Evolutionary conservation across 2,797 vertebrate species (phyloP), one percentile per base, ranked within the genome.

Genomic region (Neosilurus mollespiculum): DNA sequence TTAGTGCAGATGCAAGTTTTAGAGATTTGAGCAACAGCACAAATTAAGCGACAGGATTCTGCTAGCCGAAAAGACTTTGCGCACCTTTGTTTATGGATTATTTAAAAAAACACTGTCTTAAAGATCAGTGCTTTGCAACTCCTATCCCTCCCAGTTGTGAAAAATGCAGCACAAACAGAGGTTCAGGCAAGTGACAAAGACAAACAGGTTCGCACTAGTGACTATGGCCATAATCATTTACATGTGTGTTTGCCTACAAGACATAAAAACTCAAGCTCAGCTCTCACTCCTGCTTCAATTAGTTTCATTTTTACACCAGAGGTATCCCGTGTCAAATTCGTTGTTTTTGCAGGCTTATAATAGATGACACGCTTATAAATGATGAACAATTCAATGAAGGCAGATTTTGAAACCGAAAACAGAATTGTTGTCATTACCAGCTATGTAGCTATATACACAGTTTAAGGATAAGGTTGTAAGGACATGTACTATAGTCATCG

Each of bases 241-340:
- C 76, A 78, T 78, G 37, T n/a, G 22, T 7, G 34, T 78, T 78
- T 64, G 76, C 59, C 76, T 78, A 64, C 37, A 64, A 62, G 76
- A 78, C 76, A 62, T n/a, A 7, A 77, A 77, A 59, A 78, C 58
- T 54, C 20, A 18, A 37, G 26, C 22, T 16, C 72, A 24, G 6
- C 53, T 72, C 49, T 76, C 54, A 6, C 53, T 20, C 24, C 54
- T 59, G 18, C 54, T 76, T 58, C 72, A 59, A 26, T 37, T 76
- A 53, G 72, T 76, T 76, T 34, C 72, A 22, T 76, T 76, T 34
- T 2, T 76, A 16, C 2, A 43, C 37, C 6, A 43, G 6, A 43
- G 2, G 6, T 43, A 43, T 43, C 37, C 37, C 2, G 37, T 43
- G 37, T 43, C 37, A 2, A 43, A 6, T n/a, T n/a, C n/a, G n/a